Conservation (phyloP, 2,113 vertebrate species). For the Cyphomyrus discorhynchus region DNA sequence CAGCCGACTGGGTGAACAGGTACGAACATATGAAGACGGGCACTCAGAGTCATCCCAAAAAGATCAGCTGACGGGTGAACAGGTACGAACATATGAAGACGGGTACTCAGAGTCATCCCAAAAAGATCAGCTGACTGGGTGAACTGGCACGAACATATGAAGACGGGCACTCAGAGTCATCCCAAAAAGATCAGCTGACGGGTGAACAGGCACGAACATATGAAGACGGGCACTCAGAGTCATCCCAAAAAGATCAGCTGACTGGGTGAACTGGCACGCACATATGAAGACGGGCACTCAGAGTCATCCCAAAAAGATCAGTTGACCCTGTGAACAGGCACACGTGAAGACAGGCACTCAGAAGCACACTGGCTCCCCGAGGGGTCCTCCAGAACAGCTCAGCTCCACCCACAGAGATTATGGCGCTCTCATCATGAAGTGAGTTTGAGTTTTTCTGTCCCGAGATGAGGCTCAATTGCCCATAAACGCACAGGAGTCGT, state of each 20-base stretch:
- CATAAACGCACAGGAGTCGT: slow-evolving; percentile 44
- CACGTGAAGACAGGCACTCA: not conserved
- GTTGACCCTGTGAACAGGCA: not conserved
- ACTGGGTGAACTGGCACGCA: not conserved
- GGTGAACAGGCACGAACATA: not conserved
- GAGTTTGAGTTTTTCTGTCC: slow-evolving; percentile 46
- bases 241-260: not conserved
- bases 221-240: slow-evolving; percentile 10
- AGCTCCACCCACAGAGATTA: not conserved
- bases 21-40: not conserved
- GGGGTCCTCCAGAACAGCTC: not conserved
- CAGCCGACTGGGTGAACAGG: not conserved
- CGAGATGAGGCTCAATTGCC: slow-evolving; percentile 49
- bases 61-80: not conserved
- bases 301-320: not conserved
- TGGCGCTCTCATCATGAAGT: slow-evolving; percentile 47
- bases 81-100: not conserved
- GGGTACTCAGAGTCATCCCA: slow-evolving; percentile 36
- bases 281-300: not conserved
- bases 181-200: not conserved
- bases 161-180: slow-evolving; percentile 38
- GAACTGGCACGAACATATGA: not conserved
- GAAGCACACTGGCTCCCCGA: not conserved
- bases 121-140: not conserved
- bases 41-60: slow-evolving; percentile 37